Percentiles rank a stretch among this genome's conserved stretches.
These are phyloP conservation scores for Channa argus DNA, from an alignment of 2,113 vertebrate species.

Conservation along the genomic window DNA sequence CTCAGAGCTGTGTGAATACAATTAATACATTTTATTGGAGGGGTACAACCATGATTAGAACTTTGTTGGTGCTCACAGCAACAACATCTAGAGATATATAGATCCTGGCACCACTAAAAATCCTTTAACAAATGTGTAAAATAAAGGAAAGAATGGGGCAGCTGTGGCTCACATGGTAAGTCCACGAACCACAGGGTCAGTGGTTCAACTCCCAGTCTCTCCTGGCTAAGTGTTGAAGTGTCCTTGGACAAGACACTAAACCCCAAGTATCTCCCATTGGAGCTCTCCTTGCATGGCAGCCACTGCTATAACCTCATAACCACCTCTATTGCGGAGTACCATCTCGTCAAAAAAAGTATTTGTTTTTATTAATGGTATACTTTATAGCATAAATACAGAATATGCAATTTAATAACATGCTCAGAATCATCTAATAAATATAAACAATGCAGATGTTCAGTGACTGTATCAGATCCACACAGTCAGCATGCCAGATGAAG, in stretches of 20 bases:
- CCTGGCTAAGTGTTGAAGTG: too few relatives aligned
- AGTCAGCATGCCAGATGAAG: slow-evolving; percentile 29
- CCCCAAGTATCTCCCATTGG: too few relatives aligned
- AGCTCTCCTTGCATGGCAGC: too few relatives aligned
- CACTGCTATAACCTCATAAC: slow-evolving; percentile 48
- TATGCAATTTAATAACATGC: slow-evolving; percentile 44
- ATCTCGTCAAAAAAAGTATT: slow-evolving; percentile 56
- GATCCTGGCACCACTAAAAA: slow-evolving; percentile 39
- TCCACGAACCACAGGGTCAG: too few relatives aligned
- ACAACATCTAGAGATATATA: slow-evolving; percentile 24
- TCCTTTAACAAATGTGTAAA: neutral
- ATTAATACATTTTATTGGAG: slow-evolving; percentile 58
- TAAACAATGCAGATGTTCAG: slow-evolving; percentile 47
- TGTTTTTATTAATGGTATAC: slow-evolving; percentile 55
- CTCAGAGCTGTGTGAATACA: slow-evolving; percentile 67
- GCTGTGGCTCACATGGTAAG: too few relatives aligned
- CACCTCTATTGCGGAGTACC: slow-evolving; percentile 41
- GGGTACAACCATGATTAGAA: slow-evolving; percentile 39
- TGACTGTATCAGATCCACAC: slow-evolving; percentile 35
- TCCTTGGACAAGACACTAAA: too few relatives aligned
- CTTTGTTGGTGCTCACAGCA: slow-evolving; percentile 29
- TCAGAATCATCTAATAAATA: slow-evolving; percentile 30
- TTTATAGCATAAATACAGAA: slow-evolving; percentile 45
- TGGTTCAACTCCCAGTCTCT: too few relatives aligned
- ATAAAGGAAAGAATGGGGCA: too few relatives aligned